Percentiles rank a stretch among this genome's conserved stretches.
These are phyloP conservation scores for Arrhamphus sclerolepis DNA, from an alignment of 2,797 vertebrate species.

Conservation along the genomic window DNA sequence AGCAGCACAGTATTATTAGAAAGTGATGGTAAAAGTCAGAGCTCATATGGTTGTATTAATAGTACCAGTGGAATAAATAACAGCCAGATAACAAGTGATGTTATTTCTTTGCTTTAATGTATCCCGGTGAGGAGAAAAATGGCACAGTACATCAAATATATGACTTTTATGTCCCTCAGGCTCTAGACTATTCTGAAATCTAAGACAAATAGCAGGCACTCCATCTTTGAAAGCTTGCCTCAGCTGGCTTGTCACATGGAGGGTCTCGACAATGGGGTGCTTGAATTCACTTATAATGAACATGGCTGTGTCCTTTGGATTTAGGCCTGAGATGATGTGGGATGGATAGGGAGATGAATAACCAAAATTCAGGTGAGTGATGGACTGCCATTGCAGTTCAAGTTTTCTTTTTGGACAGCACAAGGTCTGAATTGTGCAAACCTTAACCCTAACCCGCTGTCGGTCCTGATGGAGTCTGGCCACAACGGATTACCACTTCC, in stretches of 20 bases:
- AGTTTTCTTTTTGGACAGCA: slow-evolving; percentile 66
- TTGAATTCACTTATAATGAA: slow-evolving; percentile 72
- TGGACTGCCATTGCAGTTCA: slow-evolving; percentile 72
- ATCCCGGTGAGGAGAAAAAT: slow-evolving; percentile 28
- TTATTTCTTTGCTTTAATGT: slow-evolving; percentile 48
- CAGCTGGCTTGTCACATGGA: slow-evolving; percentile 68
- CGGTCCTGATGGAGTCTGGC: slow-evolving; percentile 75
- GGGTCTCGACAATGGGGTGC: slow-evolving; percentile 54
- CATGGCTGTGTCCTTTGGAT: slow-evolving; percentile 63
- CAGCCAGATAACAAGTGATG: slow-evolving; percentile 16
- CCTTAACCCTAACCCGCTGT: slow-evolving; percentile 79
- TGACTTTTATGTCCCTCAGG: slow-evolving; percentile 59
- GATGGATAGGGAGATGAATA: slow-evolving; percentile 61
- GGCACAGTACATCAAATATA: slow-evolving; percentile 64
- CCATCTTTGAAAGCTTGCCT: slow-evolving; percentile 38
- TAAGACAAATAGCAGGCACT: slow-evolving; percentile 60
- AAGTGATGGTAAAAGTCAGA: slow-evolving; percentile 13
- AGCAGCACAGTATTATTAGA: neutral
- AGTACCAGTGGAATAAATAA: slow-evolving; percentile 21
- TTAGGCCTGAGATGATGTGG: slow-evolving; percentile 53
- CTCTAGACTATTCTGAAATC: slow-evolving; percentile 61
- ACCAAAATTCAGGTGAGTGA: slow-evolving; percentile 78
- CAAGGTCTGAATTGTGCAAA: slow-evolving; percentile 60
- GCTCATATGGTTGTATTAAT: no score
- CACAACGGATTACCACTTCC: slow-evolving; percentile 69